Conservation (phyloP, 2,888 invertebrate species). For the Shargacucullia verbasci region DNA sequence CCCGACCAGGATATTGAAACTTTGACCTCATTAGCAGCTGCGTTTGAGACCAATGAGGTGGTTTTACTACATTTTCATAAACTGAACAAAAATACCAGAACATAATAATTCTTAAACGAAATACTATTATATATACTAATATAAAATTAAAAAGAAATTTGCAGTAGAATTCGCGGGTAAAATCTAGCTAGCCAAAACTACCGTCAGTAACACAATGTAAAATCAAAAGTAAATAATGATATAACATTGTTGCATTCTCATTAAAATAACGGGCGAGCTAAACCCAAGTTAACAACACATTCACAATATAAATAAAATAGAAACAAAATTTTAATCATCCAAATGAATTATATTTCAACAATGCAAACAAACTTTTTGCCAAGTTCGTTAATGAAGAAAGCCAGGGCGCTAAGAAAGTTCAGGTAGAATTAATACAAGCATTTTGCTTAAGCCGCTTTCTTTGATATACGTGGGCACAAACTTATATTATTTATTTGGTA, state of each 20-base stretch:
- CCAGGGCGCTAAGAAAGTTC: slow-evolving; percentile 48
- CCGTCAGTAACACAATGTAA: slow-evolving; percentile 20
- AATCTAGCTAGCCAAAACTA: slow-evolving; percentile 12
- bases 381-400: slow-evolving; percentile 57
- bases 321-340: slow-evolving; percentile 54
- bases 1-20: too few relatives aligned
- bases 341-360: slow-evolving; percentile 54
- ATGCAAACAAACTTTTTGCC: slow-evolving; percentile 41
- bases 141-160: too few relatives aligned
- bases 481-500: slow-evolving; percentile 50
- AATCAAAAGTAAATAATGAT: slow-evolving; percentile 23
- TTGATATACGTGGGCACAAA: slow-evolving; percentile 53
- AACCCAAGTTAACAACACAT: slow-evolving; percentile 40
- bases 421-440: slow-evolving; percentile 66
- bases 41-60: too few relatives aligned
- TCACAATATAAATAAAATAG: slow-evolving; percentile 44
- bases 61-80: too few relatives aligned
- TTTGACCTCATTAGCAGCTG: too few relatives aligned
- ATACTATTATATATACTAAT: too few relatives aligned
- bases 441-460: slow-evolving; percentile 64
- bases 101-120: too few relatives aligned
- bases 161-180: background rate
- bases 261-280: slow-evolving; percentile 37
- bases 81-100: too few relatives aligned
- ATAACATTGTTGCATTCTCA: slow-evolving; percentile 28